Evolutionary conservation across 2,113 vertebrate species (phyloP).

Genomic region (Misgurnus mizolepis): DNA sequence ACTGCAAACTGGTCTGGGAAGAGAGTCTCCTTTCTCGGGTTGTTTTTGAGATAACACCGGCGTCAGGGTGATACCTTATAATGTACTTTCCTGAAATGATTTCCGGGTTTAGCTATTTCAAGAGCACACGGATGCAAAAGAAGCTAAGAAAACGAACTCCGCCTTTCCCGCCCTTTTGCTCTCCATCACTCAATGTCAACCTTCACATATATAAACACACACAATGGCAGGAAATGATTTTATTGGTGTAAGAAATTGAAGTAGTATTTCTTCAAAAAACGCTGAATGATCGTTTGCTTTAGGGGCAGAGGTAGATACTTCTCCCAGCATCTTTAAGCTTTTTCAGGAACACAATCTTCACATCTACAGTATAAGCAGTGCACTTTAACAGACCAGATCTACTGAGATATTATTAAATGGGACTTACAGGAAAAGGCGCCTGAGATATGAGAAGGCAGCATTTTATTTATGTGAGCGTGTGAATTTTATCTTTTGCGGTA

Average conservation of each 20-base stretch:
- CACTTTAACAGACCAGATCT: background rate
- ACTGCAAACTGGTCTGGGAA: background rate
- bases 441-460: background rate
- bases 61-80: slow-evolving; percentile 37
- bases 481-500: background rate
- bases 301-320: too few relatives aligned
- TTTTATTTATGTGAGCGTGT: background rate
- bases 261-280: background rate
- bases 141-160: slow-evolving; percentile 39
- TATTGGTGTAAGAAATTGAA: slow-evolving; percentile 20
- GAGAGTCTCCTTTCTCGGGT: background rate
- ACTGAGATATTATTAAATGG: background rate
- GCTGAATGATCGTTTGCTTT: too few relatives aligned
- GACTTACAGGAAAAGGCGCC: background rate
- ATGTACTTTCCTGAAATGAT: slow-evolving; percentile 51
- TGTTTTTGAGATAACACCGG: slow-evolving; percentile 37
- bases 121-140: slow-evolving; percentile 44
- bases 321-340: too few relatives aligned
- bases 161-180: slow-evolving; percentile 45
- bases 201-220: slow-evolving; percentile 24
- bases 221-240: slow-evolving; percentile 59
- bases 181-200: slow-evolving; percentile 36
- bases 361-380: background rate
- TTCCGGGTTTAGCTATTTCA: slow-evolving; percentile 45
- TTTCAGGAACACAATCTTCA: background rate